phyloP scores from a whole-genome alignment of 35 echinoderm and acorn worm genomes.

The Lytechinus pictus region DNA sequence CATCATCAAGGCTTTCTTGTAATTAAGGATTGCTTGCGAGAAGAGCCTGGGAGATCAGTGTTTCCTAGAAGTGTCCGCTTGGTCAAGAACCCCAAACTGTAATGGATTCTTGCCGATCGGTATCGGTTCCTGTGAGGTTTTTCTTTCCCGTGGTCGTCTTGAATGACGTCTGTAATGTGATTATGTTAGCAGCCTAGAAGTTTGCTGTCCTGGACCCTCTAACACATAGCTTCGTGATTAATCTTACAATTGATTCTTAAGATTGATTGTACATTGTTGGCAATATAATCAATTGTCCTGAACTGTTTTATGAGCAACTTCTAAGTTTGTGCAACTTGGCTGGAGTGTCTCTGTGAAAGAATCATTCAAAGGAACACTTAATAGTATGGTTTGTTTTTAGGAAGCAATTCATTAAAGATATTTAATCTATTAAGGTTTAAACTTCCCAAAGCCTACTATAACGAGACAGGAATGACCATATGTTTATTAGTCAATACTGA shows the following conservation, averaged over 20 bases:
- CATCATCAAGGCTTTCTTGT: neutral
- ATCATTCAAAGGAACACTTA: neutral
- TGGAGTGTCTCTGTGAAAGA: neutral
- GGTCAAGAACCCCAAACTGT: conserved; percentile 2
- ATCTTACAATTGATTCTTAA: no score
- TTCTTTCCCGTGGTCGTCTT: neutral
- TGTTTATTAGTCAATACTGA: no score
- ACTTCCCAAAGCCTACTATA: no score
- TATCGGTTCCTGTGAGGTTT: conserved; percentile 10
- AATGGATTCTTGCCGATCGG: neutral
- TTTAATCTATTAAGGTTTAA: no score
- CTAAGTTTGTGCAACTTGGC: no score
- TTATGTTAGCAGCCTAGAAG: neutral
- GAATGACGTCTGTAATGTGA: neutral
- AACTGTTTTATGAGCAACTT: no score
- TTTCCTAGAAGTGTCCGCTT: neutral
- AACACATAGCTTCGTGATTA: no score
- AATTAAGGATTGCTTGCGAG: neutral
- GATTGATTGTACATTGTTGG: no score
- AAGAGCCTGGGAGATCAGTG: neutral
- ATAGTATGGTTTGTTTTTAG: no score
- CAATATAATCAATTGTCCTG: no score
- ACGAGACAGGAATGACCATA: no score
- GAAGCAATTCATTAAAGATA: no score
- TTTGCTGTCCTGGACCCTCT: neutral